These are phyloP conservation scores for Didymodactylos carnosus DNA, from an alignment of 2,888 invertebrate species.

Conservation along the genomic window DNA sequence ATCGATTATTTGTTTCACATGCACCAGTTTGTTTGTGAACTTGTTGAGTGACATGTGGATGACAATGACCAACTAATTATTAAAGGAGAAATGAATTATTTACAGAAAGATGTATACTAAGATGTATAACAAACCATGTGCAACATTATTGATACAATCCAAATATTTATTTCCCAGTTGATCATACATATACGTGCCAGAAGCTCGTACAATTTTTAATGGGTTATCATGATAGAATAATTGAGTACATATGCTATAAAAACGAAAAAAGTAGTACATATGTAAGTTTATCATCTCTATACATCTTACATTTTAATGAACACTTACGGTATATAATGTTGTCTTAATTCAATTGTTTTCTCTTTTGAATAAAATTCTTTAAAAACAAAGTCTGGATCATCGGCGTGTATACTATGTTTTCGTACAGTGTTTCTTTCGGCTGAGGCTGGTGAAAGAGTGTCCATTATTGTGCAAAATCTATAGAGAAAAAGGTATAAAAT, in stretches of 20 bases:
- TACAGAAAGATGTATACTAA: not conserved
- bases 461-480: too few species aligned
- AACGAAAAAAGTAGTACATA: not conserved
- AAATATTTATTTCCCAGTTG: slow-evolving; percentile 69
- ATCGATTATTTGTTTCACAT: slow-evolving; percentile 81
- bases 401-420: too few species aligned
- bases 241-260: slow-evolving; percentile 49
- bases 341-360: not conserved
- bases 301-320: not conserved
- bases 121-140: slow-evolving; percentile 55
- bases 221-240: slow-evolving; percentile 78
- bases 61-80: slow-evolving; percentile 75
- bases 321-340: not conserved
- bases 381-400: not conserved
- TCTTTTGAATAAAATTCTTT: not conserved
- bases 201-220: slow-evolving; percentile 70
- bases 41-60: slow-evolving; percentile 74
- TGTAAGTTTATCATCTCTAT: not conserved
- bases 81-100: too few species aligned
- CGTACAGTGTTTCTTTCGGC: too few species aligned
- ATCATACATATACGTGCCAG: slow-evolving; percentile 87
- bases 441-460: too few species aligned
- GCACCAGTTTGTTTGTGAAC: slow-evolving; percentile 73
- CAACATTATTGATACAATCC: slow-evolving; percentile 96
- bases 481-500: too few species aligned